These are phyloP conservation scores for Nettapus auritus DNA, from an alignment of 2,113 vertebrate genomes.

Conservation along the genomic window DNA sequence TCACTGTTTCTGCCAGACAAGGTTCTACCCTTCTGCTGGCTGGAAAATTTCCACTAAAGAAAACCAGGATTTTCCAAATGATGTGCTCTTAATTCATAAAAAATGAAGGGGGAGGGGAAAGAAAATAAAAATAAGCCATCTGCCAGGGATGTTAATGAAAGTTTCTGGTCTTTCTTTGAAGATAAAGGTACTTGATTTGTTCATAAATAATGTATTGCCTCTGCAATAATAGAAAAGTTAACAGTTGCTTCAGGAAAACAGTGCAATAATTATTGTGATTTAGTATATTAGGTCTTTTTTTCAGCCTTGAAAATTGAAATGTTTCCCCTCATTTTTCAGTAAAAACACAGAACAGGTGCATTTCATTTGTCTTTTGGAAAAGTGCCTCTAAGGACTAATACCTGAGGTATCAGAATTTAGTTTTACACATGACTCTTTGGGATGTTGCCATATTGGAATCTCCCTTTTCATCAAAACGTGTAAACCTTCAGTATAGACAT, in stretches of 20 bases:
- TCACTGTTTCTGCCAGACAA: background rate
- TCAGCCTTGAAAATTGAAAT: background rate
- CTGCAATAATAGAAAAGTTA: background rate
- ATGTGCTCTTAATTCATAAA: background rate
- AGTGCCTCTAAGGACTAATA: background rate
- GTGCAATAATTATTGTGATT: background rate
- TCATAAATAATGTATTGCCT: slow-evolving; percentile 15
- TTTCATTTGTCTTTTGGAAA: background rate
- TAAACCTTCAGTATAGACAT: background rate
- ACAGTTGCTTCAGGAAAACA: background rate
- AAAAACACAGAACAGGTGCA: background rate
- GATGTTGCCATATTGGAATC: background rate
- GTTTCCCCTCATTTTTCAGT: background rate
- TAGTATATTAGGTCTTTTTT: background rate
- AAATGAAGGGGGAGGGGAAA: too few relatives aligned
- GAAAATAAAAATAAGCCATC: too few relatives aligned
- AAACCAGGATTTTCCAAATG: background rate
- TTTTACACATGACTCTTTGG: background rate
- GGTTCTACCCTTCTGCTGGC: background rate
- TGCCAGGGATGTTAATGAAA: background rate
- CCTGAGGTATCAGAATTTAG: background rate
- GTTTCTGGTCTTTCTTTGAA: background rate
- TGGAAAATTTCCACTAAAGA: background rate
- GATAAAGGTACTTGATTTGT: background rate
- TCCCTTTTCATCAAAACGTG: background rate